Evolutionary conservation across 2,888 invertebrate genomes (phyloP).

Genomic region (Brenthis daphne): DNA sequence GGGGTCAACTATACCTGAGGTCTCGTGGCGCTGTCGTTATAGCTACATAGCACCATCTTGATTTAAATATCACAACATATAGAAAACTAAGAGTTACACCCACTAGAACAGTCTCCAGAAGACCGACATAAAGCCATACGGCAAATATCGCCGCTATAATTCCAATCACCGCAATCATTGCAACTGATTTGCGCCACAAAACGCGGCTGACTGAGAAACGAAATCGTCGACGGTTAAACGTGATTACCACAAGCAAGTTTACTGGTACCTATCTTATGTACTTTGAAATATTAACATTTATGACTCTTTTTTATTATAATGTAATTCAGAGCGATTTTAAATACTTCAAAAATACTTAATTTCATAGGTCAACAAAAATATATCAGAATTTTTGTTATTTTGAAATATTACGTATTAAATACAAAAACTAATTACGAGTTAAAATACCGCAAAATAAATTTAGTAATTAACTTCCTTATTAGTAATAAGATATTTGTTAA

Average conservation of each 20-base stretch:
- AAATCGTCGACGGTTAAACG: constrained; percentile 41
- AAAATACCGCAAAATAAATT: too few species aligned
- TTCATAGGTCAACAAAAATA: too few species aligned
- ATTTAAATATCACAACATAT: constrained; percentile 85
- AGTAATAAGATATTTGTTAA: too few species aligned
- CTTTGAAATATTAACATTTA: too few species aligned
- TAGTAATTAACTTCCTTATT: too few species aligned
- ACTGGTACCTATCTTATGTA: constrained; percentile 6
- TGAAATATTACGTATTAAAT: too few species aligned
- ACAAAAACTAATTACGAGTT: too few species aligned
- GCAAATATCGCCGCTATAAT: constrained; percentile 68
- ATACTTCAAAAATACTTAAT: too few species aligned
- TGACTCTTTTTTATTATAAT: too few species aligned
- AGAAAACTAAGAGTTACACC: constrained; percentile 82
- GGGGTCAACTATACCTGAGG: constrained; percentile 79
- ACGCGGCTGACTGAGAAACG: constrained; percentile 68
- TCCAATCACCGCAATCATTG: constrained; percentile 66
- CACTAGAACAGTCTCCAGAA: constrained; percentile 84
- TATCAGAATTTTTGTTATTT: too few species aligned
- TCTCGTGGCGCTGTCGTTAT: constrained; percentile 88
- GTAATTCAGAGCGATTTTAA: too few species aligned
- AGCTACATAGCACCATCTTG: constrained; percentile 90
- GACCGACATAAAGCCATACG: constrained; percentile 81
- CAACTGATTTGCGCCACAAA: constrained; percentile 74
- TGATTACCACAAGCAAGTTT: constrained; percentile 41